Base-by-base conservation (phyloP, 2,888 invertebrate genomes). In the Meteorus colon region DNA sequence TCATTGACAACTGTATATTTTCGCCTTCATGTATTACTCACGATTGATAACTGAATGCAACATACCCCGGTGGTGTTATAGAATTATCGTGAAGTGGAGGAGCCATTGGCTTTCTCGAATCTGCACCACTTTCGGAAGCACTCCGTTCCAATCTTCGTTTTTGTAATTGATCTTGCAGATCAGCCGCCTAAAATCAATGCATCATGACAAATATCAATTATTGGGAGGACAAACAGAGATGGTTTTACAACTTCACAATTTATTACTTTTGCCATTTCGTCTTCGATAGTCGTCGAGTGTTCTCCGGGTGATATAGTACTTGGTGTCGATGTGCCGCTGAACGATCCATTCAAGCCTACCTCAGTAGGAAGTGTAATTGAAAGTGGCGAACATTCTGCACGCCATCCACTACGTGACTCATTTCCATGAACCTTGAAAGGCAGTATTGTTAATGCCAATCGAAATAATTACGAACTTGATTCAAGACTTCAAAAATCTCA, bases 261-360 rank as follows among this genome's bases (percentile, higher is more conserved):
- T 68, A 77, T 76, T 66, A 88, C 88, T 86, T 89, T 88, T 82
- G 88, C 88, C 66, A 89, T 83, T 75, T 89, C 89, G 77, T 89
- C 89, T 77, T 88, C 89, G 31, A 89, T 83, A 55, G 88, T 86
- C 16, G 86, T 85, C 8, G 34, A 34, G 78, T 86, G 89, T 77
- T 90, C 90, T 19, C 90, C 90, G 0, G 91, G 91, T 76, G 90
- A 90, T 77, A 91, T 90, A 55, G 91, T 91, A 75, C 90, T 90
- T 2, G 91, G 91, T 5, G 91, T 91, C 34, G 90, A 90, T 19
- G 89, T 87, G 34, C 90, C 90, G 81, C 90, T 89, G 79, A 85
- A 89, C 29, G 87, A 86, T 51, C 87, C 88, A 77, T 88, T 87
- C 67, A 85, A 79, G 55, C 83, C 78, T 19, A 82, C 74, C 76